Evolutionary conservation across 2,888 invertebrate species (phyloP), one percentile per base, ranked within the genome.

Genomic region (Drosophila niveifrons): DNA sequence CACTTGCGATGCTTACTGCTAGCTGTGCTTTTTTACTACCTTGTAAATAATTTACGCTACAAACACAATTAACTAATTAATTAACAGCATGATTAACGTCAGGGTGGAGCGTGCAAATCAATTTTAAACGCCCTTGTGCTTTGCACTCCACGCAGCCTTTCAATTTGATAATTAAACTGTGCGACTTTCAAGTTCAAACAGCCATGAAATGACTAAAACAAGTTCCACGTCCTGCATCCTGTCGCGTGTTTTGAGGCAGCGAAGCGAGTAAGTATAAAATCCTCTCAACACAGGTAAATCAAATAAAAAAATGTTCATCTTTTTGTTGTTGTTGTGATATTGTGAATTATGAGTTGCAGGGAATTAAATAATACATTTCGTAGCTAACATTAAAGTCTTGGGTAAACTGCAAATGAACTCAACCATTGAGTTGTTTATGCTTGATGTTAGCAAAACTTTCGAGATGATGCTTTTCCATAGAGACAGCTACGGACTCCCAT

Each of bases 61-160:
- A 64, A 84, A 75, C 51, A 61, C 72, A 86, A 83, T 83, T 88
- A 77, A 75, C 68, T 75, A 80, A 88, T 86, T 88, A 88, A 82
- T 86, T 80, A 86, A 77, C 50, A 48, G 46, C 67, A 69, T 80
- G 80, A 76, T 82, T 74, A 80, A 80, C 69, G 62, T 51, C 43
- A 1, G 41, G 53, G 48, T 23, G 17, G 46, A 46, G 62, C 53
- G 46, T 63, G 64, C 46, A 77, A 77, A 77, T 75, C 72, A 80
- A 77, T 88, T 77, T 85, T 77, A 55, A 72, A 72, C 83, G 72
- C 75, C 58, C 43, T 72, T 39, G 51, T 64, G 80, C 64, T 50
- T 68, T 46, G 52, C 70, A 44, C 72, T 72, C 67, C 68, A 70
- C 65, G 62, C 66, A 65, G 64, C 67, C 51, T 66, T 66, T 70